Evolutionary conservation across 2,113 vertebrate species (phyloP).

Genomic region (Lamprologus tigripictilis): DNA sequence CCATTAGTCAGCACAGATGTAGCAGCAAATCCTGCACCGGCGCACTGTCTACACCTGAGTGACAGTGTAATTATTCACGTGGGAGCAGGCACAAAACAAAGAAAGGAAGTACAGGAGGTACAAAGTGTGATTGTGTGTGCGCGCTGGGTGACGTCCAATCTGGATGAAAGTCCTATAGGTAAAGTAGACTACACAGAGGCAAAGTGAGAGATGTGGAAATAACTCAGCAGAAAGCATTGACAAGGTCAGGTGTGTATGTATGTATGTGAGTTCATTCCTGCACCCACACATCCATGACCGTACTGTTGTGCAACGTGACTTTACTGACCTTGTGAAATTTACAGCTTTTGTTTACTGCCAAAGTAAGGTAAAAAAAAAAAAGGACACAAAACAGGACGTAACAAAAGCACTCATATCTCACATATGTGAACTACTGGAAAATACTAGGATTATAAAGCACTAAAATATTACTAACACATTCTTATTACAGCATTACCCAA

Average conservation of each 20-base stretch:
- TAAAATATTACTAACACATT: not conserved
- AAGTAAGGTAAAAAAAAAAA: not conserved
- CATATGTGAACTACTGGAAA: not conserved
- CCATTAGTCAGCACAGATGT: slow-evolving; percentile 1
- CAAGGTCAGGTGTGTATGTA: not conserved
- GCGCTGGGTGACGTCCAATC: not conserved
- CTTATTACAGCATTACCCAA: not conserved
- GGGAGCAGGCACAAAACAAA: not conserved
- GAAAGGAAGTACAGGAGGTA: not conserved
- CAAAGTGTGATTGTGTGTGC: not conserved
- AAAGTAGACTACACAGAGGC: not conserved
- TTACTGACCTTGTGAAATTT: not conserved
- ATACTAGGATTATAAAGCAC: not conserved
- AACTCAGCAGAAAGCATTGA: not conserved
- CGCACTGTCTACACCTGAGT: not conserved
- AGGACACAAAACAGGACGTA: not conserved
- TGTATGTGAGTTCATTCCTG: not conserved
- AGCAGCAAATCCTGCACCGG: not conserved
- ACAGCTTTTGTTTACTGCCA: not conserved
- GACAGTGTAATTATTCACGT: not conserved
- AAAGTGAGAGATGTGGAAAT: not conserved
- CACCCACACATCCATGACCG: not conserved
- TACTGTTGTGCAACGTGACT: not conserved
- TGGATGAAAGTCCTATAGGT: not conserved
- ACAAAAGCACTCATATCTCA: not conserved